phyloP scores from a whole-genome alignment of 2,888 invertebrate genomes.

The Ectemnius continuus region DNA sequence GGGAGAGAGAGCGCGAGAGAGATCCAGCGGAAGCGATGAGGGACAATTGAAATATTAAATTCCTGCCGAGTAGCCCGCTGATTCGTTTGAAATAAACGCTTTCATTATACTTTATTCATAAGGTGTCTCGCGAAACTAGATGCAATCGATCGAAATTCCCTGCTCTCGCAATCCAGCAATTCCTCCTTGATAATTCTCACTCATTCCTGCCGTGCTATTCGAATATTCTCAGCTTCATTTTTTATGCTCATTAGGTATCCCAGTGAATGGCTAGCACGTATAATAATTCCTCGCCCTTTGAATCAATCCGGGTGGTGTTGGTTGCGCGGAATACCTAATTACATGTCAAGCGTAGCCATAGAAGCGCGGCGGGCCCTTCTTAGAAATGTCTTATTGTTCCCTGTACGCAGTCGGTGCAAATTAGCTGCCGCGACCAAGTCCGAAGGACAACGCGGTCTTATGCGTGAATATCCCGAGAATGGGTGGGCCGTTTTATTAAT shows the following conservation, averaged over 20 bases:
- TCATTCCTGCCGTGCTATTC: not conserved
- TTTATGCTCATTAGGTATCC: not conserved
- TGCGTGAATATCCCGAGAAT: too few species aligned
- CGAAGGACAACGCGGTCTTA: too few species aligned
- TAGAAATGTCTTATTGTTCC: too few species aligned
- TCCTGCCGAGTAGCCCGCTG: constrained; percentile 42
- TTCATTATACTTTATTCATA: constrained; percentile 36
- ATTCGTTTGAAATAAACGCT: constrained; percentile 21
- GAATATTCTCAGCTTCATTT: not conserved
- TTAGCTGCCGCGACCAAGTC: too few species aligned
- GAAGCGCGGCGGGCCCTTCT: too few species aligned
- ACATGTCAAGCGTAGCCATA: too few species aligned
- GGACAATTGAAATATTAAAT: constrained; percentile 55
- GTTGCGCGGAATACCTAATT: too few species aligned
- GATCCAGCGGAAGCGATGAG: not conserved
- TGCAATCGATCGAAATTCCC: constrained; percentile 43
- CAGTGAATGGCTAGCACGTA: not conserved
- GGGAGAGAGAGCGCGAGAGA: not conserved
- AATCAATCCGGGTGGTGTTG: too few species aligned
- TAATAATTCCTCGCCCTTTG: not conserved
- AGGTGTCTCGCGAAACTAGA: constrained; percentile 39
- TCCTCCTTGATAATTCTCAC: not conserved
- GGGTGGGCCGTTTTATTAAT: too few species aligned
- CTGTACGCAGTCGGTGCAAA: too few species aligned
- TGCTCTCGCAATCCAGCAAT: constrained; percentile 13